Conservation (phyloP, 1,140 invertebrate genomes). For the Ectropis grisescens region DNA sequence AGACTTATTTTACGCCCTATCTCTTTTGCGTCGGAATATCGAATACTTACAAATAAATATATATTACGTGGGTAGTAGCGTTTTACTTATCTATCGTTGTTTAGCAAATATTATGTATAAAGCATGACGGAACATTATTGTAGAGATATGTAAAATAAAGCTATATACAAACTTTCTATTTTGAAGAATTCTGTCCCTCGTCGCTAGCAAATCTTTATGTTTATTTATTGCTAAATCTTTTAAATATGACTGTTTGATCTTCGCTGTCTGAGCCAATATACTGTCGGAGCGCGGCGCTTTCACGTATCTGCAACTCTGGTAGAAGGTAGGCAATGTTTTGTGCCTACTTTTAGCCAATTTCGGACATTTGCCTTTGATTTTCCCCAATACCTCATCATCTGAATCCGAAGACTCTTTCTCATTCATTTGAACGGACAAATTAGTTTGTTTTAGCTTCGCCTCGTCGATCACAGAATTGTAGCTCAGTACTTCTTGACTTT, state of each 20-base stretch:
- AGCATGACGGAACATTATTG: too few relatives aligned
- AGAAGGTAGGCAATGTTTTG: conserved; percentile 26
- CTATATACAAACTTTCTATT: conserved; percentile 49
- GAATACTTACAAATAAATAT: too few relatives aligned
- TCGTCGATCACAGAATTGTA: conserved; percentile 45
- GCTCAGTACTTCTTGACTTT: conserved; percentile 22
- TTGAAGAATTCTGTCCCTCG: conserved; percentile 57
- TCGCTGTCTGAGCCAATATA: conserved; percentile 29
- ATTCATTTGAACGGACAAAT: conserved; percentile 33
- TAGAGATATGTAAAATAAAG: too few relatives aligned
- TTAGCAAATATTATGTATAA: too few relatives aligned
- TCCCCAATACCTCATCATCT: conserved; percentile 35
- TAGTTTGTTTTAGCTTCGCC: conserved; percentile 21
- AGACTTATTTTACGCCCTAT: too few relatives aligned
- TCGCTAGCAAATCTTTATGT: conserved; percentile 42
- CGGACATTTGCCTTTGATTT: conserved; percentile 45
- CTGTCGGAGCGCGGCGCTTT: conserved; percentile 17
- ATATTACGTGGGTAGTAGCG: too few relatives aligned
- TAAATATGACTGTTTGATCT: conserved; percentile 38
- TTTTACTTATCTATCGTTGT: too few relatives aligned
- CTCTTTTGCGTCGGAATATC: too few relatives aligned
- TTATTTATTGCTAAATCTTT: conserved; percentile 47
- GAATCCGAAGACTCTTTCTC: conserved; percentile 31
- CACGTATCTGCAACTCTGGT: conserved; percentile 54
- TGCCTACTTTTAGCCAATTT: conserved; percentile 41